Conservation (phyloP, 2,797 vertebrate species). For the Crax fasciolata region DNA sequence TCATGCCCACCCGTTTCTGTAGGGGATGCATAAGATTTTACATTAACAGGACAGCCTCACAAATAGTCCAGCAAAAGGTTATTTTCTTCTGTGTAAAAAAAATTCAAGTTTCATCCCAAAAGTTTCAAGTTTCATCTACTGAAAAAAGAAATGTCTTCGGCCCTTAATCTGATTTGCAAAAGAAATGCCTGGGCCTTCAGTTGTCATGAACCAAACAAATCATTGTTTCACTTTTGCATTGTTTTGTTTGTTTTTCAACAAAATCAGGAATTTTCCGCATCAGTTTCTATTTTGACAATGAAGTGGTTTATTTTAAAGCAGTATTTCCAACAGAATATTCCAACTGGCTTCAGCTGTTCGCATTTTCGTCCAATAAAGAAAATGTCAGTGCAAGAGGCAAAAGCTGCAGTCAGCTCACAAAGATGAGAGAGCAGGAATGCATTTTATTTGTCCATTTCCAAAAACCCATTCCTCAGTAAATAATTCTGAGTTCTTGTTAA, state of each 20-base stretch:
- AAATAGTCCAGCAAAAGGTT: neutral
- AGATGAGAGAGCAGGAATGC: neutral
- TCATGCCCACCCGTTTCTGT: neutral
- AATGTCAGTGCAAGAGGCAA: slow-evolving; percentile 34
- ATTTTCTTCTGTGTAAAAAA: neutral
- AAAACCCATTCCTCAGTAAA: slow-evolving; percentile 26
- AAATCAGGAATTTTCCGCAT: slow-evolving; percentile 8
- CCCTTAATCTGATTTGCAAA: neutral
- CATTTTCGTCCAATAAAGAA: slow-evolving; percentile 43
- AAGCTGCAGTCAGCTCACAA: slow-evolving; percentile 4
- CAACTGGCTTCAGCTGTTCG: slow-evolving; percentile 37
- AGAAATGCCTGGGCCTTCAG: neutral
- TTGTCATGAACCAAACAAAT: neutral
- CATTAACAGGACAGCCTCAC: neutral
- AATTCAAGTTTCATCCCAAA: neutral
- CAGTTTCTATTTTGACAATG: slow-evolving; percentile 33
- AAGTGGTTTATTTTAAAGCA: slow-evolving; percentile 40
- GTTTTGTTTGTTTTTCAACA: neutral
- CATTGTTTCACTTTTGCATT: neutral
- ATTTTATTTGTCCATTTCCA: slow-evolving; percentile 22
- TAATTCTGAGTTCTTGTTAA: neutral
- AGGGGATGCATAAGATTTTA: neutral
- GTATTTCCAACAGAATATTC: slow-evolving; percentile 53
- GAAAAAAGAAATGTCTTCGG: neutral
- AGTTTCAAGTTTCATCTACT: neutral